These are phyloP conservation scores for Tetrax tetrax DNA, from an alignment of 2,113 vertebrate genomes.

Conservation along the genomic window DNA sequence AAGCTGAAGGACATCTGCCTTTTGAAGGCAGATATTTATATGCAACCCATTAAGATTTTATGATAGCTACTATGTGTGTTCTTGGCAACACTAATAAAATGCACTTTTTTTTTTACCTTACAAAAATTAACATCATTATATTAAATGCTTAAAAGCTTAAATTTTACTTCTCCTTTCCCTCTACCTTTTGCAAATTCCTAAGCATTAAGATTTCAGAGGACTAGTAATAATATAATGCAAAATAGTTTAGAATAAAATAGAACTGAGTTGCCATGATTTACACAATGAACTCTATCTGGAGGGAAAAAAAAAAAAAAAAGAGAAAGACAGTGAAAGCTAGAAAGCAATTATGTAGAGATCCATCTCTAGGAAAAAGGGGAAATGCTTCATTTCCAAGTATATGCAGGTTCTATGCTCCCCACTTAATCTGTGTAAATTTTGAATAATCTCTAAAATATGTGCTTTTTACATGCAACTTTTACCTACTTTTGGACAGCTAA, in stretches of 20 bases:
- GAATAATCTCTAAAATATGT: neutral
- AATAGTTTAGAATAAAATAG: neutral
- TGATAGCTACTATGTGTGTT: neutral
- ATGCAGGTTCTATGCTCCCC: neutral
- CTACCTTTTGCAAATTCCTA: neutral
- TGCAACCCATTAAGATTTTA: neutral
- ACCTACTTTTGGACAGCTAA: neutral
- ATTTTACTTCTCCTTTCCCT: neutral
- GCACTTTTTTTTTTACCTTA: neutral
- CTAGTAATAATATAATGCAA: neutral
- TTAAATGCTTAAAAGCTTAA: neutral
- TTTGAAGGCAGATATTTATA: neutral
- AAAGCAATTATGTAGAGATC: neutral
- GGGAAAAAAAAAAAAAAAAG: rapidly evolving
- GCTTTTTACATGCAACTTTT: neutral
- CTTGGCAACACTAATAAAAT: neutral
- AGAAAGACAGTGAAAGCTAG: neutral
- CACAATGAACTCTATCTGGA: neutral
- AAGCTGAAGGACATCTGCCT: neutral
- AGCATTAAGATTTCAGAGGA: neutral
- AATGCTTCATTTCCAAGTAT: neutral
- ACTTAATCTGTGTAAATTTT: neutral
- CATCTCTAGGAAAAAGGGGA: neutral
- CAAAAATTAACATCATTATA: neutral
- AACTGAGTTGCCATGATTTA: neutral